Percentiles rank a stretch among this genome's conserved stretches.
phyloP scores from a whole-genome alignment of 2,113 vertebrate species.

The Thomomys bottae region DNA sequence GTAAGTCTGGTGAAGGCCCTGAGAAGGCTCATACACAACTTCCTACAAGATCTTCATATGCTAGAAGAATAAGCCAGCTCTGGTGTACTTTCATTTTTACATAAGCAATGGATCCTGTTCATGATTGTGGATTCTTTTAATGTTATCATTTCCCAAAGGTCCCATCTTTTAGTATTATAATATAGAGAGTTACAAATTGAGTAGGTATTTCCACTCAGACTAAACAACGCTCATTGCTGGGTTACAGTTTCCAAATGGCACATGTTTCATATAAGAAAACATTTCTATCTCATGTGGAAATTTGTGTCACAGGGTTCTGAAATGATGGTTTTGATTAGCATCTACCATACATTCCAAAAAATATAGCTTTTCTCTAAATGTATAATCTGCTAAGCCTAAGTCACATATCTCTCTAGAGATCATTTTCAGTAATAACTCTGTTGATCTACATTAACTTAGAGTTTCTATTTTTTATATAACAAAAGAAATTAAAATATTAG shows the following conservation, averaged over 20 bases:
- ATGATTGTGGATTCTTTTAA: not conserved
- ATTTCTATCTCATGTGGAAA: not conserved
- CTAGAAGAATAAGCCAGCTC: not conserved
- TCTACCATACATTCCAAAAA: not conserved
- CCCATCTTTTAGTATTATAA: not conserved
- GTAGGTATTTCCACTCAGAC: not conserved
- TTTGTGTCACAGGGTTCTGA: not conserved
- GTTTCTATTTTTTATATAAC: not conserved
- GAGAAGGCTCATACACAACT: not conserved
- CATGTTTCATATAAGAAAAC: too few relatives aligned
- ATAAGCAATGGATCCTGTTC: not conserved
- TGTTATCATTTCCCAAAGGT: not conserved
- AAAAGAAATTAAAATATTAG: conserved; percentile 45
- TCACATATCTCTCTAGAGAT: not conserved
- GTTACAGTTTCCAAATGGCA: not conserved
- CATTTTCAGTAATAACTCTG: not conserved
- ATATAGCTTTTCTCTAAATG: not conserved
- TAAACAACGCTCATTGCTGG: not conserved
- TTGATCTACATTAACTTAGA: not conserved
- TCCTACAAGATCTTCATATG: too few relatives aligned
- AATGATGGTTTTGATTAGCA: conserved; percentile 26
- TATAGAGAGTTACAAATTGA: too few relatives aligned
- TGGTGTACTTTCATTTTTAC: not conserved
- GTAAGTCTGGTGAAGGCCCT: not conserved
- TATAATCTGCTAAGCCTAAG: not conserved